A percentile compares a stretch with the other conserved stretches of the same genome.
Evolutionary conservation across 92 coral and sea anemone species (phyloP).

Genomic region (Metridium senile): DNA sequence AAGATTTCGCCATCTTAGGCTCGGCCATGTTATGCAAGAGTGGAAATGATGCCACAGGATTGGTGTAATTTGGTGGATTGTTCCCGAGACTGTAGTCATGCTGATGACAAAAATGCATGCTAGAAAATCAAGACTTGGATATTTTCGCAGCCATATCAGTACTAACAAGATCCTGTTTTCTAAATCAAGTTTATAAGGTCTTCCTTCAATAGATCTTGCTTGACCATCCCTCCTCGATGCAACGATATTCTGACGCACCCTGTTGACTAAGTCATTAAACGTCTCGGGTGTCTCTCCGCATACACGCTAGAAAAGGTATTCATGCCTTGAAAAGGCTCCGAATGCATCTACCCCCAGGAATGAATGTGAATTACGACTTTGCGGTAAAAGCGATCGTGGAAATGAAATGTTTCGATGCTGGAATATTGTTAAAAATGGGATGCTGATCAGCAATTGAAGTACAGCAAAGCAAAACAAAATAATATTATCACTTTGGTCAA

Average conservation of each 20-base stretch:
- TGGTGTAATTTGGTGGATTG: conserved; percentile 4
- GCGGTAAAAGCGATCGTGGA: not conserved
- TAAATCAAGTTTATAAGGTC: conserved; percentile 14
- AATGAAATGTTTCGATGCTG: not conserved
- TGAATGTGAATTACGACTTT: not conserved
- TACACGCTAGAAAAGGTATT: not conserved
- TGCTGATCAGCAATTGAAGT: not conserved
- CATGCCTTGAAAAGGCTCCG: not conserved
- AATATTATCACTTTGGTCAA: not conserved
- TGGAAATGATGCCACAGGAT: conserved; percentile 15
- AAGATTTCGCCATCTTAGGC: not conserved
- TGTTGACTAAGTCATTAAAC: not conserved
- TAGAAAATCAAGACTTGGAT: conserved; percentile 15
- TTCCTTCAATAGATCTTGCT: conserved; percentile 3
- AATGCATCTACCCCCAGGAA: too few species aligned
- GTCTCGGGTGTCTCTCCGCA: conserved; percentile 11
- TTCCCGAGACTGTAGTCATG: conserved; percentile 20
- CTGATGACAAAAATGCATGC: conserved; percentile 13
- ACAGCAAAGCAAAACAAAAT: not conserved
- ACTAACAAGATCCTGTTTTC: conserved; percentile 18
- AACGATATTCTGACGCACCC: conserved; percentile 13
- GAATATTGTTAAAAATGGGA: not conserved
- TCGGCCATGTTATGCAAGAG: not conserved
- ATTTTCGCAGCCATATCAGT: conserved; percentile 8
- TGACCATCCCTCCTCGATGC: conserved; percentile 3